A percentile compares a stretch with the other conserved stretches of the same genome.
Conservation (phyloP, 2,888 invertebrate genomes). For the Alviniconcha strummeri region DNA sequence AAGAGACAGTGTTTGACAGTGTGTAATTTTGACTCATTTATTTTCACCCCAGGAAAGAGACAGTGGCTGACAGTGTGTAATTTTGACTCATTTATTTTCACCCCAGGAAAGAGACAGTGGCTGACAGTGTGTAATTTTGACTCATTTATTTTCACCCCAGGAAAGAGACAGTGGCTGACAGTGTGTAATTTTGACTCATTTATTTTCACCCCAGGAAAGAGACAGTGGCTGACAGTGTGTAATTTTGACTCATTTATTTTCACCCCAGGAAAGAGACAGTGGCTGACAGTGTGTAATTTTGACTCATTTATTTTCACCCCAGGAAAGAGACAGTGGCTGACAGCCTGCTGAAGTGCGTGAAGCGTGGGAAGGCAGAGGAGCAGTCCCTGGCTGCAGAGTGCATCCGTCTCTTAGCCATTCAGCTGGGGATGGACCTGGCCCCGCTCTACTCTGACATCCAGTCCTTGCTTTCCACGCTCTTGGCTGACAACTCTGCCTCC, state of each 20-base stretch:
- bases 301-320: slow-evolving; percentile 38
- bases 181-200: too few relatives aligned
- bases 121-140: slow-evolving; percentile 78
- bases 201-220: too few relatives aligned
- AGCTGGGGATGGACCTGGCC: slow-evolving; percentile 84
- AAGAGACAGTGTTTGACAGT: slow-evolving; percentile 82
- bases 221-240: not conserved
- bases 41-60: not conserved
- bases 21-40: not conserved
- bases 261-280: not conserved
- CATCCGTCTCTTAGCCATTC: slow-evolving; percentile 87
- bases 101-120: slow-evolving; percentile 76
- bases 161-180: too few relatives aligned
- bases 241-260: not conserved
- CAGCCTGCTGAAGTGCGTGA: slow-evolving; percentile 86
- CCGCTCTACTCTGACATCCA: slow-evolving; percentile 83
- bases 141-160: too few relatives aligned
- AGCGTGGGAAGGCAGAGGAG: slow-evolving; percentile 89
- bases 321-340: slow-evolving; percentile 81
- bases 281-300: not conserved
- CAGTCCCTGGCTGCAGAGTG: slow-evolving; percentile 87
- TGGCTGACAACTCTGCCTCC: slow-evolving; percentile 86
- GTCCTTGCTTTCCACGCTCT: slow-evolving; percentile 82
- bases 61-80: not conserved
- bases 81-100: slow-evolving; percentile 3